A percentile compares a stretch with the other conserved stretches of the same genome.
phyloP scores from a whole-genome alignment of 2,113 vertebrate genomes.

The Chaenocephalus aceratus region DNA sequence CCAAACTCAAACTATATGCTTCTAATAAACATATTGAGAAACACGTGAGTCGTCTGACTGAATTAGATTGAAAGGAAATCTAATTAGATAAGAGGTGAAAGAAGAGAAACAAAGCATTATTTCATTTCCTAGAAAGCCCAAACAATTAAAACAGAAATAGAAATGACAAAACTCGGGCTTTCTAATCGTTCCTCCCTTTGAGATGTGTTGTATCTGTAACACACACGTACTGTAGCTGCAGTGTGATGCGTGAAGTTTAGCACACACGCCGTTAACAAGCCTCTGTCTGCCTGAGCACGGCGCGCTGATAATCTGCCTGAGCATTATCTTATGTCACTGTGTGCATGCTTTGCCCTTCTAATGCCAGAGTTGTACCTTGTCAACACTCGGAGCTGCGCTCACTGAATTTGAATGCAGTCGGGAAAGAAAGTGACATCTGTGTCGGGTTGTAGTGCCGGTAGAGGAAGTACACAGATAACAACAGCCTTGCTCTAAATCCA shows the following conservation, averaged over 20 bases:
- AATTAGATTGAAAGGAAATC: neutral
- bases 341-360: conserved; percentile 50
- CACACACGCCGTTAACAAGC: conserved; percentile 40
- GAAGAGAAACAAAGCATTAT: conserved; percentile 1
- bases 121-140: neutral
- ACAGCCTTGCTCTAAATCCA: conserved; percentile 72
- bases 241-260: conserved; percentile 43
- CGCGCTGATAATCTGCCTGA: conserved; percentile 64
- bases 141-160: conserved; percentile 15
- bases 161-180: conserved; percentile 23
- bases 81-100: neutral
- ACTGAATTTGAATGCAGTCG: conserved; percentile 44
- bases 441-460: conserved; percentile 57
- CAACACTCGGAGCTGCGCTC: conserved; percentile 42
- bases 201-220: conserved; percentile 26
- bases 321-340: conserved; percentile 65
- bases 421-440: conserved; percentile 68
- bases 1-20: too few relatives aligned
- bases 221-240: conserved; percentile 12
- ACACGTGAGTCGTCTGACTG: too few relatives aligned
- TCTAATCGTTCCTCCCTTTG: conserved; percentile 4
- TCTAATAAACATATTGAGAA: too few relatives aligned
- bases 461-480: conserved; percentile 75
- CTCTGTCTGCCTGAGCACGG: conserved; percentile 51
- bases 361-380: conserved; percentile 61